Conservation (phyloP, 1,140 invertebrate species). For the Panulirus ornatus region DNA sequence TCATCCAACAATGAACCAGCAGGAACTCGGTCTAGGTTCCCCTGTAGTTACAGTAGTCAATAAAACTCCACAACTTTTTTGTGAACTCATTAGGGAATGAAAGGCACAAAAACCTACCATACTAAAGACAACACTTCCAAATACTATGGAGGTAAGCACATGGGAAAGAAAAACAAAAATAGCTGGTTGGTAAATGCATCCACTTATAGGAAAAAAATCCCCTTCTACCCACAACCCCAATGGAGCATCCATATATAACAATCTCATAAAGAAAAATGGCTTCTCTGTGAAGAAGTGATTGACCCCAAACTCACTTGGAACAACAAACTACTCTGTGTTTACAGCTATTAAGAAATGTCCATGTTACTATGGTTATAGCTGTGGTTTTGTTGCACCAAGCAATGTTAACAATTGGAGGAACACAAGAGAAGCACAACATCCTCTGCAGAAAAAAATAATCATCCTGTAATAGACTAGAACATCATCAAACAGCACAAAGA, state of each 20-base stretch:
- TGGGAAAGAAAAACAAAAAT: conserved; percentile 33
- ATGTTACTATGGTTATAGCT: conserved; percentile 1
- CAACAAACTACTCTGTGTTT: conserved; percentile 19
- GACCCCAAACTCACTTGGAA: conserved; percentile 35
- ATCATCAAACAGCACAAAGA: conserved; percentile 65
- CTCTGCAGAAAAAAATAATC: conserved; percentile 48
- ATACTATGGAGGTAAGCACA: conserved; percentile 67
- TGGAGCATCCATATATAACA: conserved; percentile 50
- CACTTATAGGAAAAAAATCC: conserved; percentile 41
- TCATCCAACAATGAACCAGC: conserved; percentile 62
- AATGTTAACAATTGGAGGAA: conserved; percentile 34
- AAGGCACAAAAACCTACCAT: conserved; percentile 70
- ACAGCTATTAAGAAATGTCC: conserved; percentile 26
- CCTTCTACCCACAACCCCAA: conserved; percentile 32
- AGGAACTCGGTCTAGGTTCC: conserved; percentile 69
- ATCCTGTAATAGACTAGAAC: conserved; percentile 69
- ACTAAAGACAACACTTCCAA: conserved; percentile 71
- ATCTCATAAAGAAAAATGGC: conserved; percentile 25
- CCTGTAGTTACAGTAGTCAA: conserved; percentile 63
- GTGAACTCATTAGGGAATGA: conserved; percentile 66
- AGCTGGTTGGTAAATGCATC: conserved; percentile 64
- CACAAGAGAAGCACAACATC: conserved; percentile 43
- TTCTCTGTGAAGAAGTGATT: conserved; percentile 27
- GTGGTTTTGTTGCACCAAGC: conserved; percentile 46
- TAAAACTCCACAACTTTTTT: conserved; percentile 60